Percentiles rank a stretch among this genome's conserved stretches.
phyloP scores from a whole-genome alignment of 1,140 invertebrate genomes.

The Achroia grisella region DNA sequence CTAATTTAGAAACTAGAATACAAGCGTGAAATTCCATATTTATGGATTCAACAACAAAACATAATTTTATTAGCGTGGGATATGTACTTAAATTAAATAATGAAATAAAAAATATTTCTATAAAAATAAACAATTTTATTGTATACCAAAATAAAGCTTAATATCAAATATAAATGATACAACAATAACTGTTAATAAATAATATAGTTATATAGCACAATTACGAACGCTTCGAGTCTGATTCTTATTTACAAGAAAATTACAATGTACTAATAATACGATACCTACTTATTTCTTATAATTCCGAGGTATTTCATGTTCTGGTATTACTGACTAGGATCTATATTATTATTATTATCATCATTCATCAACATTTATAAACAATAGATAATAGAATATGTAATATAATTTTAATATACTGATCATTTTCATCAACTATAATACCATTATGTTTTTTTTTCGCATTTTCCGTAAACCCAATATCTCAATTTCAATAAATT shows the following conservation, averaged over 20 bases:
- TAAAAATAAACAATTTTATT: neutral
- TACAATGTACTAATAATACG: neutral
- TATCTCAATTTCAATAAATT: too few relatives aligned
- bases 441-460: too few relatives aligned
- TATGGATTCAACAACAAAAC: neutral
- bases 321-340: conserved; percentile 11
- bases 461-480: too few relatives aligned
- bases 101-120: conserved; percentile 5
- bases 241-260: conserved; percentile 15
- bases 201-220: conserved; percentile 4
- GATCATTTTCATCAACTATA: too few relatives aligned
- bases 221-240: conserved; percentile 2
- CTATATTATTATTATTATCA: neutral
- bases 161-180: neutral
- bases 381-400: too few relatives aligned
- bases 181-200: conserved; percentile 2
- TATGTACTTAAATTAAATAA: neutral
- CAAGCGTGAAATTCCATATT: conserved; percentile 6
- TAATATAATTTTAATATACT: too few relatives aligned
- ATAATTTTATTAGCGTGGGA: too few relatives aligned
- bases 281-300: neutral
- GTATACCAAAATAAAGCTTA: conserved; percentile 12
- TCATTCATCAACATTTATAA: too few relatives aligned
- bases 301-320: conserved; percentile 7
- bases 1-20: conserved; percentile 48